Evolutionary conservation across 1,140 invertebrate genomes (phyloP).

Genomic region (Fopius arisanus): DNA sequence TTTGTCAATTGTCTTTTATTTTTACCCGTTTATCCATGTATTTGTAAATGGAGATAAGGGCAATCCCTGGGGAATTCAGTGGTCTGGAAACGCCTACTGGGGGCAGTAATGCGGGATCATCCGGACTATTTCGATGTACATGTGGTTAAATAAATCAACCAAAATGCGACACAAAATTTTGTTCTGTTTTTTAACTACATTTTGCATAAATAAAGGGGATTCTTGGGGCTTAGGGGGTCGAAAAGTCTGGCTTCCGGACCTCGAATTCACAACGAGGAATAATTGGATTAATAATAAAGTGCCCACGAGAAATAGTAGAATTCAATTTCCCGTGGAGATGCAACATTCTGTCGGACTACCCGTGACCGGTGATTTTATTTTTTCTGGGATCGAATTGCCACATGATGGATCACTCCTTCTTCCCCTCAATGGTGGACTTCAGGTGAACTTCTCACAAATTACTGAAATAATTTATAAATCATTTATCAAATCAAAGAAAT

Average conservation of each 20-base stretch:
- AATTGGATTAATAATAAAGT: slow-evolving; percentile 50
- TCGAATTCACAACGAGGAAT: slow-evolving; percentile 49
- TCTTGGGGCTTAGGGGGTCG: slow-evolving; percentile 31
- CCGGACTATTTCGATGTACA: not conserved
- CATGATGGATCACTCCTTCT: slow-evolving; percentile 49
- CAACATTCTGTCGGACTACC: slow-evolving; percentile 52
- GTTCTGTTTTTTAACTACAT: not conserved
- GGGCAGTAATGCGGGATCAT: not conserved
- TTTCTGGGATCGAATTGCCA: slow-evolving; percentile 53
- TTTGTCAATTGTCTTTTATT: slow-evolving; percentile 1
- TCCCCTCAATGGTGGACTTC: slow-evolving; percentile 43
- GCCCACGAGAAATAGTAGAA: slow-evolving; percentile 44
- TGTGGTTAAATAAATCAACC: not conserved
- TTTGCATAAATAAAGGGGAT: not conserved
- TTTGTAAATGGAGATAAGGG: not conserved
- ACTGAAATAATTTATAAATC: not conserved
- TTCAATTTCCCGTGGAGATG: slow-evolving; percentile 52
- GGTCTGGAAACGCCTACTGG: not conserved
- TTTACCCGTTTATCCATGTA: not conserved
- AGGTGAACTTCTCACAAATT: slow-evolving; percentile 43
- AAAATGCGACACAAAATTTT: slow-evolving; percentile 13
- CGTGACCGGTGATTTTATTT: slow-evolving; percentile 16
- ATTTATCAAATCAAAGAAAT: too few species aligned
- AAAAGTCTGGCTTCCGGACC: slow-evolving; percentile 54
- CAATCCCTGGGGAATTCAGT: not conserved